Evolutionary conservation across 30 jellyfish, hydroid and myxozoan species (phyloP), one percentile per base, ranked within the genome.

Genomic region (Aurelia aurita): DNA sequence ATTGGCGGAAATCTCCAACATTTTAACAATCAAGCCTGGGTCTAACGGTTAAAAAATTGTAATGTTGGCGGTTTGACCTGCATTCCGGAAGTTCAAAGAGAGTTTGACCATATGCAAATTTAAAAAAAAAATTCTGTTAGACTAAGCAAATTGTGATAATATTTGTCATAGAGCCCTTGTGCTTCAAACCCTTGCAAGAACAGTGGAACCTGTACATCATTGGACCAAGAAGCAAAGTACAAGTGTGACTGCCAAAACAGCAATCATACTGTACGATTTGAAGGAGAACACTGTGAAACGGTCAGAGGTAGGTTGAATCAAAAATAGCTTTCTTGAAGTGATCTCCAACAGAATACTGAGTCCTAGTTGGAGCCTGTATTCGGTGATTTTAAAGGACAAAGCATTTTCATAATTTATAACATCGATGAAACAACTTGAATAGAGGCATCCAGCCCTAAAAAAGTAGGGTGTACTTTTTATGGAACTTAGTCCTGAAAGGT

Each of bases 171-270:
- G 89, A 43, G 77, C 32, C 66, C 89, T 2, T 77, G 89, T 47
- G 35, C 89, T 39, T 58, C 79, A 3, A 55, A 55, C 32, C 89
- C 89, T 11, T 77, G 89, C 70, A 35, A 63, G 60, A 61, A 77
- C 26, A 72, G 89, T 12, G 89, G 71, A n/a, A 77, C 79, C 1
- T 77, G 89, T 34, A 43, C 47, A 22, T 63, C 89, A 0, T 14
- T 39, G 27, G 79, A 77, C 60, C 79, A 77, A 27, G 80, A 60
- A n/a, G 69, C 35, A 15, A 58, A 49, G 11, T 77, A 55, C 69
- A 62, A 25, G 9, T 77, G 89, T 39, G 79, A 69, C 13, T 77
- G 89, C 45, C 32, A 3, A 3, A 23, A 31, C 26, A 43, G 58
- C 66, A 77, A 77, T 31, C 35, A 11, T 31, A 74, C 74, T 2